A percentile compares a stretch with the other conserved stretches of the same genome.
Conservation (phyloP, 2,797 vertebrate genomes). For the Oceanodroma leucorhoa region DNA sequence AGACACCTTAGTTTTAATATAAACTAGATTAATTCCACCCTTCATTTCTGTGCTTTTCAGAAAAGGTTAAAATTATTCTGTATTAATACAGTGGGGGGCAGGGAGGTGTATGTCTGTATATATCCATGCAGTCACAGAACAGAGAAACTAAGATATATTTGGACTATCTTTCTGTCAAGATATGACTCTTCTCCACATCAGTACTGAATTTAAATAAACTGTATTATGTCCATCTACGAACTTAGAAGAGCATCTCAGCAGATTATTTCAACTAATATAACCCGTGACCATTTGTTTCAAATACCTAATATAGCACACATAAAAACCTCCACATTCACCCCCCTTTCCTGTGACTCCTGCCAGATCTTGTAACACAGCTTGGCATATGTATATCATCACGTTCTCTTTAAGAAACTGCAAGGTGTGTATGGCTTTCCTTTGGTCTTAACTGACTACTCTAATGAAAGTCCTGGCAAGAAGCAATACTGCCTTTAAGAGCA, state of each 20-base stretch:
- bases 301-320: neutral
- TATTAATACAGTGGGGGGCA: neutral
- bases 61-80: neutral
- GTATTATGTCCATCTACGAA: neutral
- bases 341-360: neutral
- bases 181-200: neutral
- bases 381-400: rapidly evolving
- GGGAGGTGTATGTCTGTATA: rapidly evolving
- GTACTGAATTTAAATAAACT: neutral
- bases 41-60: neutral
- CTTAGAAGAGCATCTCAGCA: neutral
- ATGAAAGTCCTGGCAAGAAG: neutral
- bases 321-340: neutral
- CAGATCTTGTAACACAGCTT: neutral
- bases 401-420: neutral
- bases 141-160: neutral
- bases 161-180: neutral
- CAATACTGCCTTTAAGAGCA: neutral
- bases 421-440: neutral
- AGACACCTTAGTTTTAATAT: neutral
- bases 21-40: neutral
- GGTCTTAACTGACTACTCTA: neutral
- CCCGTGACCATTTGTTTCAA: neutral
- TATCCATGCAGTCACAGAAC: neutral
- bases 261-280: neutral